Evolutionary conservation across 2,797 vertebrate species (phyloP).

Genomic region (Chaunax sp.): DNA sequence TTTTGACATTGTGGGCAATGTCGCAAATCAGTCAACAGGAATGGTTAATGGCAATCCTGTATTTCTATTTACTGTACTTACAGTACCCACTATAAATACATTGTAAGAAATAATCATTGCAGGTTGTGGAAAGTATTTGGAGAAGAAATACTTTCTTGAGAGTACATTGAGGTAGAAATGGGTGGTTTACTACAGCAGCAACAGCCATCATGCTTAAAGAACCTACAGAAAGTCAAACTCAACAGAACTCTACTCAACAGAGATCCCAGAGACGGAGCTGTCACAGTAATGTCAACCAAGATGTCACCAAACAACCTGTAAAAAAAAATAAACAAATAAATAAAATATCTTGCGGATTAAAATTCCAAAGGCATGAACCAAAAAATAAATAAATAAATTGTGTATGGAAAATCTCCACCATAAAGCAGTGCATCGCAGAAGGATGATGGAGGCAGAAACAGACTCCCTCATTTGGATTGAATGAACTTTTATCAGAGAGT

Average conservation of each 20-base stretch:
- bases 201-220: slow-evolving; percentile 29
- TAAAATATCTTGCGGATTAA: background rate
- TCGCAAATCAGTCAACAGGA: too few species aligned
- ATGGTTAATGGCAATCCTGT: too few species aligned
- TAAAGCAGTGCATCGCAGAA: background rate
- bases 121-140: background rate
- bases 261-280: slow-evolving; percentile 50
- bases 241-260: slow-evolving; percentile 27
- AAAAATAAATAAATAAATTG: background rate
- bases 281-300: slow-evolving; percentile 24
- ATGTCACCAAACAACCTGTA: slow-evolving; percentile 13
- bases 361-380: background rate
- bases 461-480: slow-evolving; percentile 25
- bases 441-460: slow-evolving; percentile 11
- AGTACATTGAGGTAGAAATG: background rate
- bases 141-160: background rate
- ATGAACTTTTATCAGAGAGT: slow-evolving; percentile 33
- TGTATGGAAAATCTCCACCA: background rate
- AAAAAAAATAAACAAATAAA: background rate
- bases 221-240: slow-evolving; percentile 41
- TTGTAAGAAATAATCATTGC: background rate
- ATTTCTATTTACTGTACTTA: too few species aligned
- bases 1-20: too few species aligned
- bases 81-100: too few species aligned
- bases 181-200: background rate